Evolutionary conservation across 2,797 vertebrate genomes (phyloP).

Genomic region (Crenichthys baileyi): DNA sequence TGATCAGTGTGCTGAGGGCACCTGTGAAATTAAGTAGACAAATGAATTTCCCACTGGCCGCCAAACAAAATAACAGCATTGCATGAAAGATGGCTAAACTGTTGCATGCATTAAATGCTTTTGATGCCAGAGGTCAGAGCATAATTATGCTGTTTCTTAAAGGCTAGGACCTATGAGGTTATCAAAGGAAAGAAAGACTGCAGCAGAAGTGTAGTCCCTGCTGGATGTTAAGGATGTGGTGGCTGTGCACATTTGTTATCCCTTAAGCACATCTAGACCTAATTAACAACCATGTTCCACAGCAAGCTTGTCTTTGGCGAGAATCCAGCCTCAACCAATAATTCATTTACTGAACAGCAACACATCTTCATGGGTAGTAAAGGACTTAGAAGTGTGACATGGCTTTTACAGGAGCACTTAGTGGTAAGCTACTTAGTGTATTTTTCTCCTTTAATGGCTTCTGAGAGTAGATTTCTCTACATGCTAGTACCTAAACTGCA

Average conservation of each 20-base stretch:
- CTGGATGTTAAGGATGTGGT: slow-evolving; percentile 64
- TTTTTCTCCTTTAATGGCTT: slow-evolving; percentile 63
- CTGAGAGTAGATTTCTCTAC: slow-evolving; percentile 50
- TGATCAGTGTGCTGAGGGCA: slow-evolving; percentile 72
- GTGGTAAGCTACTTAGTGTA: slow-evolving; percentile 58
- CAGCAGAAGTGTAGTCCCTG: slow-evolving; percentile 46
- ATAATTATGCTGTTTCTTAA: slow-evolving; percentile 46
- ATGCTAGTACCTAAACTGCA: slow-evolving; percentile 59
- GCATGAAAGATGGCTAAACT: slow-evolving; percentile 59
- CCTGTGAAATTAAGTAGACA: slow-evolving; percentile 79
- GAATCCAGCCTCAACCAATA: slow-evolving; percentile 70
- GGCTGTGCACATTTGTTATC: slow-evolving; percentile 72
- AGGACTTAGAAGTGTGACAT: slow-evolving; percentile 69
- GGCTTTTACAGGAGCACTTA: slow-evolving; percentile 67
- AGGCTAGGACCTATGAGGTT: slow-evolving; percentile 47
- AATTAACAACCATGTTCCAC: slow-evolving; percentile 75
- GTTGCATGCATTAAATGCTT: slow-evolving; percentile 45
- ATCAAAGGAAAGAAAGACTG: slow-evolving; percentile 47
- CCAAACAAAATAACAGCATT: slow-evolving; percentile 68
- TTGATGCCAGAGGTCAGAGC: slow-evolving; percentile 55
- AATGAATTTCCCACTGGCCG: slow-evolving; percentile 72
- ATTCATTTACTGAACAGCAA: slow-evolving; percentile 70
- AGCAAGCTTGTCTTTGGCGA: slow-evolving; percentile 74
- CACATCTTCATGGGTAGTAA: slow-evolving; percentile 69
- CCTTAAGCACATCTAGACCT: slow-evolving; percentile 74